These are phyloP conservation scores for Mesoligia furuncula DNA, from an alignment of 2,888 invertebrate species.

Conservation along the genomic window DNA sequence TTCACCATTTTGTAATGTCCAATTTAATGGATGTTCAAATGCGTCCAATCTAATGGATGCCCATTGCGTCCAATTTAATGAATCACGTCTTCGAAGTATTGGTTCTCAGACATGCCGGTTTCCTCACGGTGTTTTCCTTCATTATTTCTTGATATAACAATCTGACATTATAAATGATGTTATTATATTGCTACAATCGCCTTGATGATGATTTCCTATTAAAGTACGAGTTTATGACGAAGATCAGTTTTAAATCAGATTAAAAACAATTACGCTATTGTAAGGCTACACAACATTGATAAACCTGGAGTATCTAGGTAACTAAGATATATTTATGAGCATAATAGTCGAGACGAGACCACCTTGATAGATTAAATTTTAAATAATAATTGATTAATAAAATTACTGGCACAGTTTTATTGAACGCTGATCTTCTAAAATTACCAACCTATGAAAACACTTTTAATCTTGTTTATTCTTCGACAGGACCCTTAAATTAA, in stretches of 20 bases:
- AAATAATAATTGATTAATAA: conserved; percentile 35
- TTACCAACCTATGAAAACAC: conserved; percentile 24
- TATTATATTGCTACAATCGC: conserved; percentile 30
- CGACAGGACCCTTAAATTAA: conserved; percentile 27
- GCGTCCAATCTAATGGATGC: too few relatives aligned
- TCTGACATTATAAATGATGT: conserved; percentile 20
- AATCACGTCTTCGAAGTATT: too few relatives aligned
- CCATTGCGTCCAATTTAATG: too few relatives aligned
- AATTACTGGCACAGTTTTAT: conserved; percentile 23
- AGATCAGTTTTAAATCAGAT: conserved; percentile 53
- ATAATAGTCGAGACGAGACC: conserved; percentile 31
- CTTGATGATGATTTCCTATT: conserved; percentile 43
- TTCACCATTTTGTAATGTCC: too few relatives aligned
- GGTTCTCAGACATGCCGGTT: too few relatives aligned
- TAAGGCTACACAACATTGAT: conserved; percentile 52
- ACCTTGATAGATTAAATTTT: conserved; percentile 47
- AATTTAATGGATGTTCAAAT: too few relatives aligned
- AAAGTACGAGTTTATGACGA: conserved; percentile 41
- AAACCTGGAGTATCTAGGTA: conserved; percentile 44
- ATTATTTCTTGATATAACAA: not conserved
- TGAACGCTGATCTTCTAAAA: conserved; percentile 37
- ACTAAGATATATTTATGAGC: conserved; percentile 39
- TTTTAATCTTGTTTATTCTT: conserved; percentile 33
- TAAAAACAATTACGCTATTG: conserved; percentile 60
- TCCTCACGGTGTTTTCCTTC: too few relatives aligned